phyloP scores from a whole-genome alignment of 2,888 invertebrate species.

The Chouioia cunea region DNA sequence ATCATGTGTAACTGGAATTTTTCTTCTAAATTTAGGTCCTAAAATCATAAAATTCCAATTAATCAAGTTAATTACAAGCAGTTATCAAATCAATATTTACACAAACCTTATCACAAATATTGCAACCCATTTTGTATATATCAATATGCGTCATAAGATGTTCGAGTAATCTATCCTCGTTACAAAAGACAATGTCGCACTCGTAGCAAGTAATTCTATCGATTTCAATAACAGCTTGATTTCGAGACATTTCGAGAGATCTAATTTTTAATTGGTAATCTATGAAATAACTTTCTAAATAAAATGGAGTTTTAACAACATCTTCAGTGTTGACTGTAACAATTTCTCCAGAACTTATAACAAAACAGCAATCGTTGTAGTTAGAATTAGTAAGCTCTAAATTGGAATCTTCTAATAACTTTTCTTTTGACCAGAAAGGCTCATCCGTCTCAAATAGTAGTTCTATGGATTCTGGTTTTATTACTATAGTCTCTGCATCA shows the following conservation, averaged over 20 bases:
- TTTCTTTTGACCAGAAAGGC: slow-evolving; percentile 30
- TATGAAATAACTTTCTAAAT: slow-evolving; percentile 48
- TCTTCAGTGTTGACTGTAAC: slow-evolving; percentile 43
- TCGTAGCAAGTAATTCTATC: slow-evolving; percentile 47
- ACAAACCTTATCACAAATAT: slow-evolving; percentile 48
- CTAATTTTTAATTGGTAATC: slow-evolving; percentile 41
- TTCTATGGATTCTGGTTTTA: slow-evolving; percentile 48
- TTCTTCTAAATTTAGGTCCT: slow-evolving; percentile 50
- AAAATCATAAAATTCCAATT: slow-evolving; percentile 18
- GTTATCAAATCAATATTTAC: neutral
- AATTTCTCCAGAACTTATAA: slow-evolving; percentile 43
- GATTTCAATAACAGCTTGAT: slow-evolving; percentile 36
- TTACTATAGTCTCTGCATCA: slow-evolving; percentile 47
- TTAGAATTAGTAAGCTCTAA: slow-evolving; percentile 8
- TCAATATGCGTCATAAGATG: slow-evolving; percentile 50
- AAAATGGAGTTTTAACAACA: slow-evolving; percentile 49
- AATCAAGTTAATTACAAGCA: neutral
- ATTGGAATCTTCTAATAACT: slow-evolving; percentile 22
- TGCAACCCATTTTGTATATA: slow-evolving; percentile 48
- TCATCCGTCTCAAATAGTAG: slow-evolving; percentile 41
- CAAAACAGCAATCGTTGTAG: slow-evolving; percentile 35
- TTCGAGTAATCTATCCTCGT: slow-evolving; percentile 46
- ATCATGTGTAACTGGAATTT: slow-evolving; percentile 51
- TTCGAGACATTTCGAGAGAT: slow-evolving; percentile 22
- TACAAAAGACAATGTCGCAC: slow-evolving; percentile 48